These are phyloP conservation scores for Dryococelus australis DNA, from an alignment of 2,888 invertebrate species.

Conservation along the genomic window DNA sequence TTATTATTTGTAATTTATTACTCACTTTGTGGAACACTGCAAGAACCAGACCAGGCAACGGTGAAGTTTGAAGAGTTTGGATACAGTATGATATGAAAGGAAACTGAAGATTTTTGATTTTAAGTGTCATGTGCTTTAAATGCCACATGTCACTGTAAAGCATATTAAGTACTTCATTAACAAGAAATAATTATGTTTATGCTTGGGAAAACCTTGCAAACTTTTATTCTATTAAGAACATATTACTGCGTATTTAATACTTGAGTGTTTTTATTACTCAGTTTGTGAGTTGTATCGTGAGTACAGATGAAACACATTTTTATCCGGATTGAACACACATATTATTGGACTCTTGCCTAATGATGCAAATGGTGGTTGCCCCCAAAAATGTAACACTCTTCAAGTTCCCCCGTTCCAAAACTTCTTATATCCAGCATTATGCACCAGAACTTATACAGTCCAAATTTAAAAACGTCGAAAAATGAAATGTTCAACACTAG, in stretches of 20 bases:
- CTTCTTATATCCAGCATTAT: not conserved
- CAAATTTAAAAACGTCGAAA: not conserved
- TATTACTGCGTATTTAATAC: too few species aligned
- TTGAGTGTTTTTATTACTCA: not conserved
- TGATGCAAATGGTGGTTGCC: not conserved
- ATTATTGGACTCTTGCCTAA: not conserved
- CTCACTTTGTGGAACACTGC: too few species aligned
- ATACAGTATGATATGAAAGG: too few species aligned
- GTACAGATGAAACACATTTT: not conserved
- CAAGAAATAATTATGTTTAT: not conserved
- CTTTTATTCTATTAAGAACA: not conserved
- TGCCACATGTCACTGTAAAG: too few species aligned
- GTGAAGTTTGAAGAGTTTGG: too few species aligned
- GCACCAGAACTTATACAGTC: conserved; percentile 13
- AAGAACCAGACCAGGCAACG: too few species aligned
- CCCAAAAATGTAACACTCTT: not conserved
- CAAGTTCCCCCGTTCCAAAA: not conserved
- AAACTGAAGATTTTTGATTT: too few species aligned
- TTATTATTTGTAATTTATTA: too few species aligned
- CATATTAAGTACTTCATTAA: too few species aligned
- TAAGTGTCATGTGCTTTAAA: too few species aligned
- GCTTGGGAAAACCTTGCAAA: conserved; percentile 3
- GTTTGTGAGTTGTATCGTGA: not conserved
- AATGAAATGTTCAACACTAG: not conserved
- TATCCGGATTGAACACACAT: not conserved